These are phyloP conservation scores for Iguana delicatissima DNA, from an alignment of 2,797 vertebrate species.

Conservation along the genomic window DNA sequence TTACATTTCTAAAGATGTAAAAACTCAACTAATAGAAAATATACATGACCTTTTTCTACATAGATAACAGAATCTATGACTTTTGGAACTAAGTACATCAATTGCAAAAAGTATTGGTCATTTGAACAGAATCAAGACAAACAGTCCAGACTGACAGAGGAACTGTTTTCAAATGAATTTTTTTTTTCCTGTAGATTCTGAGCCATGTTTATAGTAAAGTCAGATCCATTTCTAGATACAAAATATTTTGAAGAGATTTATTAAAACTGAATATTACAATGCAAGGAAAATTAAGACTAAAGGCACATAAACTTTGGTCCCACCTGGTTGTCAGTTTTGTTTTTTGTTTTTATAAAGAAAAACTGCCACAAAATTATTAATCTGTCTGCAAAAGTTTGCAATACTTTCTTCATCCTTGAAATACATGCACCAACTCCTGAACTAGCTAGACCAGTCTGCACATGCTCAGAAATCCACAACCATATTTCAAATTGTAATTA, in stretches of 20 bases:
- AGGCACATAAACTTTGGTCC: slow-evolving; percentile 99
- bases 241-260: slow-evolving; percentile 88
- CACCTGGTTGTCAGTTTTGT: slow-evolving; percentile 89
- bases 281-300: slow-evolving; percentile 94
- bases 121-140: slow-evolving; percentile 83
- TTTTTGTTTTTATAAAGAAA: slow-evolving; percentile 68
- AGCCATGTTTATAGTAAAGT: slow-evolving; percentile 88
- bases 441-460: slow-evolving; percentile 88
- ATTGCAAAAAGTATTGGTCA: slow-evolving; percentile 87
- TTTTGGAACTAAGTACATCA: slow-evolving; percentile 85
- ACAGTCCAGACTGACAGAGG: slow-evolving; percentile 81
- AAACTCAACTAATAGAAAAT: slow-evolving; percentile 93
- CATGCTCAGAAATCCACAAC: slow-evolving; percentile 92
- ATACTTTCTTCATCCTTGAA: slow-evolving; percentile 84
- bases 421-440: slow-evolving; percentile 90
- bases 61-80: slow-evolving; percentile 87
- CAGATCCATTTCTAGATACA: slow-evolving; percentile 87
- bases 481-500: slow-evolving; percentile 87
- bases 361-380: slow-evolving; percentile 86
- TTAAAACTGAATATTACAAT: slow-evolving; percentile 92
- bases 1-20: slow-evolving; percentile 92
- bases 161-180: slow-evolving; percentile 82
- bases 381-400: slow-evolving; percentile 86
- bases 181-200: slow-evolving; percentile 85
- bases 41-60: slow-evolving; percentile 87